Conservation (phyloP, 2,113 vertebrate genomes). For the Callorhinus ursinus region DNA sequence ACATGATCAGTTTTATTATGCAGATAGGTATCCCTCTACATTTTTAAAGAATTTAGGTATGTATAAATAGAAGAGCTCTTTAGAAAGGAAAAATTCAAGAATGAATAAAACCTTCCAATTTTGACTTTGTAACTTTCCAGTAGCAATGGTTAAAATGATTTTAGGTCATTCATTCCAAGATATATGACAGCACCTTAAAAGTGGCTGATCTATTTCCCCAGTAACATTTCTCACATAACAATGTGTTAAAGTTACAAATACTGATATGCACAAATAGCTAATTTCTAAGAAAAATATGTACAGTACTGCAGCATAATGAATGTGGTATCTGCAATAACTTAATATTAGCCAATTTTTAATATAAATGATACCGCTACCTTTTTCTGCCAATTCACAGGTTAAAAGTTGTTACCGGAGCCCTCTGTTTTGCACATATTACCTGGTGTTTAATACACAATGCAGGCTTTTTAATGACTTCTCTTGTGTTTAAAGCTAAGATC, state of each 20-base stretch:
- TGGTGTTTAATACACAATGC: slow-evolving; percentile 91
- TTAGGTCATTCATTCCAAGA: too few relatives aligned
- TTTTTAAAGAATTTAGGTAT: too few relatives aligned
- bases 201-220: slow-evolving; percentile 91
- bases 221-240: slow-evolving; percentile 92
- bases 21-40: too few relatives aligned
- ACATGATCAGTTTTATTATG: slow-evolving; percentile 86
- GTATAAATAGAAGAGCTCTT: too few relatives aligned
- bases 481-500: slow-evolving; percentile 97
- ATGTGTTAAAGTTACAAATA: slow-evolving; percentile 98
- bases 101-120: too few relatives aligned
- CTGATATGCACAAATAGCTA: slow-evolving; percentile 99
- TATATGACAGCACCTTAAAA: slow-evolving; percentile 89
- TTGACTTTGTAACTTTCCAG: too few relatives aligned
- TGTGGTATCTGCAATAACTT: slow-evolving; percentile 97
- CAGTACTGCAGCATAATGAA: slow-evolving; percentile 97
- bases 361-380: slow-evolving; percentile 92
- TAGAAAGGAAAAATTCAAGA: too few relatives aligned
- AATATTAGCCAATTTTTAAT: slow-evolving; percentile 94
- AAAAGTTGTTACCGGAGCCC: slow-evolving; percentile 88
- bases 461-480: slow-evolving; percentile 93
- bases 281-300: slow-evolving; percentile 96
- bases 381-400: slow-evolving; percentile 92
- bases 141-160: too few relatives aligned
- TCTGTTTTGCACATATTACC: slow-evolving; percentile 89